Evolutionary conservation across 1,140 invertebrate species (phyloP).

Genomic region (Drosophila dunni): DNA sequence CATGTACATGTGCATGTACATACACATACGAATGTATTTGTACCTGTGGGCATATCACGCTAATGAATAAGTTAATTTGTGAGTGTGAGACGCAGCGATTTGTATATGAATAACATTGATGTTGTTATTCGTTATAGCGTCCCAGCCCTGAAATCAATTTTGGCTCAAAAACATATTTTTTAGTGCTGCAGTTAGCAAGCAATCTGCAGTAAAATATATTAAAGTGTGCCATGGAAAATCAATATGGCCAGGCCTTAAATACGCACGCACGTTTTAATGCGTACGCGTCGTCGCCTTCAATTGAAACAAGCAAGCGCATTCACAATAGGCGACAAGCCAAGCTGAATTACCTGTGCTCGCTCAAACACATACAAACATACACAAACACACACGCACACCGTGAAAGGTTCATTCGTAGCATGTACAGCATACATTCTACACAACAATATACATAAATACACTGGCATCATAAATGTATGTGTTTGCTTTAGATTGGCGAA

Average conservation of each 20-base stretch:
- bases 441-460: constrained; percentile 29
- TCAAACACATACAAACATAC: constrained; percentile 25
- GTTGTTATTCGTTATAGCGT: constrained; percentile 39
- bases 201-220: constrained; percentile 39
- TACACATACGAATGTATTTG: constrained; percentile 20
- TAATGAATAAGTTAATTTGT: constrained; percentile 31
- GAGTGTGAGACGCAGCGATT: constrained; percentile 30
- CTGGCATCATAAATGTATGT: constrained; percentile 4
- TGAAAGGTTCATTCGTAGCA: constrained; percentile 33
- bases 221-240: constrained; percentile 60
- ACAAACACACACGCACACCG: constrained; percentile 12
- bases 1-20: constrained; percentile 31
- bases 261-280: constrained; percentile 58
- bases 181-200: constrained; percentile 11
- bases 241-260: constrained; percentile 56
- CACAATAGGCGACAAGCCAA: constrained; percentile 59
- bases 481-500: constrained; percentile 40
- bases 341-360: constrained; percentile 56
- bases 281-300: constrained; percentile 57
- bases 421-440: constrained; percentile 55
- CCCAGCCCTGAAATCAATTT: constrained; percentile 60
- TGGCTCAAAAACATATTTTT: constrained; percentile 45
- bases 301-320: constrained; percentile 48
- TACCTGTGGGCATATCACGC: constrained; percentile 26
- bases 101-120: constrained; percentile 60